Evolutionary conservation across 2,113 vertebrate genomes (phyloP), one percentile per base, ranked within the genome.

Genomic region (Platysternon megacephalum): DNA sequence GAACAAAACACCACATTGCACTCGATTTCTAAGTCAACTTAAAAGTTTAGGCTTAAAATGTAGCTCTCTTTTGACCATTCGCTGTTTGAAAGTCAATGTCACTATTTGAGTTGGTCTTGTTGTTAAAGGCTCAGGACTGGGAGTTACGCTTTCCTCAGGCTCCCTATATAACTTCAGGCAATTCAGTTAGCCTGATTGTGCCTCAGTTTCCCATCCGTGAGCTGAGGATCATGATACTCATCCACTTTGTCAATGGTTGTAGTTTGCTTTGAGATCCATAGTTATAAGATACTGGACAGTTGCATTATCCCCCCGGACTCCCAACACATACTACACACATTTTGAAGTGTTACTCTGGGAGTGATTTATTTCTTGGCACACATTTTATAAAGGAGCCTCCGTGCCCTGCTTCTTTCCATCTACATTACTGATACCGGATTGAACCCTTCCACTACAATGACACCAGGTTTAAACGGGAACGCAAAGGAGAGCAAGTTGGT

Each of bases 11-110:
- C 13, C 58, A 61, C 58, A 35, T 4, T 65, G 58, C 58, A 16
- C 58, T 65, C 14, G 32, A 35, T 65, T 65, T 49, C 82, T 93
- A 79, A 42, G 82, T 91, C 87, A 74, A 0, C 83, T 82, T 42
- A 92, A 89, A 95, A 79, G 9, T 92, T 94, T 89, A 88, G 84
- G 65, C 44, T 94, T 80, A 74, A 92, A 94, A 91, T 56, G 49
- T 49, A 86, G 56, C 65, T 94, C 72, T 90, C 46, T 51, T 85
- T 95, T 2, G 14, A 2, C 44, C 91, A 84, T 91, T 56, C 86
- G 55, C 72, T 84, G 1, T 82, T 84, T 82, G 74, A 65, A 65
- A n/a, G 42, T 46, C 58, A 65, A 32, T 49, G 93, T 89, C 76
- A 28, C 48, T 87, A 10, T 76, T 51, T 42, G 76, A 22, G 58